Base-by-base conservation (phyloP, 2,888 invertebrate species). In the Druceiella hillmani region DNA sequence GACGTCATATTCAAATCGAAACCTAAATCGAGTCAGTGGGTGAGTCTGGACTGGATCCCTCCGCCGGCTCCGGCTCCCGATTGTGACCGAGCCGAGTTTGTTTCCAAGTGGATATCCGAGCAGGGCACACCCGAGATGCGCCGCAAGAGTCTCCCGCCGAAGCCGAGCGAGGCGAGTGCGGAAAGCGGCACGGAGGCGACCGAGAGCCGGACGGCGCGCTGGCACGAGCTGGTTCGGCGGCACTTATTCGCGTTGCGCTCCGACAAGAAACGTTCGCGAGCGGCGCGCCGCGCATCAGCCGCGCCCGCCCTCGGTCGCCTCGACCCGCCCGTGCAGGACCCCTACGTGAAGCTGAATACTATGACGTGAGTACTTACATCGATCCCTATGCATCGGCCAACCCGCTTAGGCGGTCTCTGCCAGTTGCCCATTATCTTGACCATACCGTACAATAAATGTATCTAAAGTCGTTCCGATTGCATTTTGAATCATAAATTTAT, bases 1-100 rank as follows among this genome's bases (percentile, higher is more conserved):
- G 72, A 72, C 54, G 72, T 72, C 46, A 72, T 72, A 57, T 72
- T 72, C 58, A 72, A 72, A 64, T 72, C 72, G 50, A 72, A 72
- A 54, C 72, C 72, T 44, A 72, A 72, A 60, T 72, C 72, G 70
- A 72, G 72, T 71, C 72, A 72, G 45, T 72, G 72, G 72, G 67
- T 72, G 47, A 72, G 72, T 57, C 59, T 72, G 54, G 72, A 72
- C 62, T 70, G 72, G 66, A 72, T 72, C 59, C 70, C 65, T 48
- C 69, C 67, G 50, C 59, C 62, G 47, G 64, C 66, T 57, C 67
- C 63, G 62, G 70, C 62, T 54, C 66, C 65, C 53, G 16, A 64
- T 64, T 69, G 70, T 65, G 72, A 72, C 68, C 70, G 69, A 61
- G 44, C 38, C n/a, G 72, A 72, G 59, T 72, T 70, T 51, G 71